Conservation (phyloP, 2,888 invertebrate species). For the Lordiphosa andalusiaca region DNA sequence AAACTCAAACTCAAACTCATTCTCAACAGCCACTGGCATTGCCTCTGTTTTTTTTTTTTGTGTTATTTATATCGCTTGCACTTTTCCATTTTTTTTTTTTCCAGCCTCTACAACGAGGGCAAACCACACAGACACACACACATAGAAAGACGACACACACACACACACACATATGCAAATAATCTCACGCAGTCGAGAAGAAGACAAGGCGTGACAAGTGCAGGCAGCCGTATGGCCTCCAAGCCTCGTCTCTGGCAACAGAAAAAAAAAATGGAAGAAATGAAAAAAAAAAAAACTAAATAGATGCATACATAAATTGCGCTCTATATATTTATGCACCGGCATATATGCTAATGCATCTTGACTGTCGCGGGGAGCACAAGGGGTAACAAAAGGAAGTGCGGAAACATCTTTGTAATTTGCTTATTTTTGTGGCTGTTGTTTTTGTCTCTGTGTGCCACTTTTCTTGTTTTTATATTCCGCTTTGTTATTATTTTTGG, state of each 20-base stretch:
- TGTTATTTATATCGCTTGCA: constrained; percentile 43
- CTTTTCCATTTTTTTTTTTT: constrained; percentile 47
- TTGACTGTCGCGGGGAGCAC: constrained; percentile 6
- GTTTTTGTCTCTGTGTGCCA: not conserved
- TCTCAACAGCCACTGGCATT: constrained; percentile 10
- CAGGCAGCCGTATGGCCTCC: constrained; percentile 37
- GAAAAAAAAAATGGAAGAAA: too few species aligned
- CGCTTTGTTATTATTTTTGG: constrained; percentile 3
- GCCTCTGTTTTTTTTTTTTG: not conserved
- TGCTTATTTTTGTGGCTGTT: constrained; percentile 37
- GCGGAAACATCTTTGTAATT: constrained; percentile 53
- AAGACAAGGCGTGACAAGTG: constrained; percentile 54
- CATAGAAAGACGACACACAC: constrained; percentile 13
- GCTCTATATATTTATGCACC: constrained; percentile 64
- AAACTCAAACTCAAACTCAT: constrained; percentile 2
- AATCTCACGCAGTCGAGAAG: constrained; percentile 28
- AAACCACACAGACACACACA: constrained; percentile 36
- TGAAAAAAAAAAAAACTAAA: constrained; percentile 41
- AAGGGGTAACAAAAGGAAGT: not conserved
- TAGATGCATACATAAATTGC: constrained; percentile 70
- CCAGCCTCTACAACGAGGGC: constrained; percentile 64
- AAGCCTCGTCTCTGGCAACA: constrained; percentile 7
- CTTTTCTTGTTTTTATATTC: constrained; percentile 2
- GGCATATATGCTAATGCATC: constrained; percentile 59
- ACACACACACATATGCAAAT: constrained; percentile 43